Conservation (phyloP, 2,797 vertebrate genomes). For the Thamnophis elegans region DNA sequence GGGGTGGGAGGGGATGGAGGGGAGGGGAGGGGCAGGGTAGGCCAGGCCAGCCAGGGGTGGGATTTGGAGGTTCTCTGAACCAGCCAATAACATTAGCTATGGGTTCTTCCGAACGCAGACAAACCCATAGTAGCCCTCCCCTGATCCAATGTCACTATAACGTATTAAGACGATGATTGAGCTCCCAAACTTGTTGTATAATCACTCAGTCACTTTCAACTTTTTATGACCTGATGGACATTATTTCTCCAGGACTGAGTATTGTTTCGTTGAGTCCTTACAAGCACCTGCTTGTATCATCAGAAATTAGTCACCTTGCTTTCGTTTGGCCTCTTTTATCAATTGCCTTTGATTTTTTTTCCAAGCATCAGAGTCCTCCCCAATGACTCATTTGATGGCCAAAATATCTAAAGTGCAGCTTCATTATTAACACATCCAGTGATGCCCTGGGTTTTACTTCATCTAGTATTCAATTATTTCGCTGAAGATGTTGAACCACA, state of each 20-base stretch:
- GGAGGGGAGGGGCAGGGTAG: too few species aligned
- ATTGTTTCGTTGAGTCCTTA: not conserved
- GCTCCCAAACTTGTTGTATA: not conserved
- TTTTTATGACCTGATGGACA: not conserved
- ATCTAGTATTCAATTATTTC: not conserved
- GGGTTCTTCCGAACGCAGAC: too few species aligned
- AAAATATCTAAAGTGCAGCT: not conserved
- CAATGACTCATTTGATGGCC: not conserved
- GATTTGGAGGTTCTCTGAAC: too few species aligned
- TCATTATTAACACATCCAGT: not conserved
- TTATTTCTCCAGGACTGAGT: not conserved
- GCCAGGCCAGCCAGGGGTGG: too few species aligned
- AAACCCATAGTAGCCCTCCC: too few species aligned
- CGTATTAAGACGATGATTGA: not conserved
- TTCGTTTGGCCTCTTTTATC: not conserved
- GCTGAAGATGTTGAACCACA: not conserved
- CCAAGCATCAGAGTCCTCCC: not conserved
- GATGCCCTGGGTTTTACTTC: not conserved
- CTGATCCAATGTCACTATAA: not conserved
- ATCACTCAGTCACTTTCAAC: not conserved
- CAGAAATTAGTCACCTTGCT: not conserved
- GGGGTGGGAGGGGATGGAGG: too few species aligned
- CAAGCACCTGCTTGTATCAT: not conserved
- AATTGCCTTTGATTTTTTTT: not conserved
- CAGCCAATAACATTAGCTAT: too few species aligned